Evolutionary conservation across 2,888 invertebrate species (phyloP), one percentile per base, ranked within the genome.

Genomic region (Corbicula japonica): DNA sequence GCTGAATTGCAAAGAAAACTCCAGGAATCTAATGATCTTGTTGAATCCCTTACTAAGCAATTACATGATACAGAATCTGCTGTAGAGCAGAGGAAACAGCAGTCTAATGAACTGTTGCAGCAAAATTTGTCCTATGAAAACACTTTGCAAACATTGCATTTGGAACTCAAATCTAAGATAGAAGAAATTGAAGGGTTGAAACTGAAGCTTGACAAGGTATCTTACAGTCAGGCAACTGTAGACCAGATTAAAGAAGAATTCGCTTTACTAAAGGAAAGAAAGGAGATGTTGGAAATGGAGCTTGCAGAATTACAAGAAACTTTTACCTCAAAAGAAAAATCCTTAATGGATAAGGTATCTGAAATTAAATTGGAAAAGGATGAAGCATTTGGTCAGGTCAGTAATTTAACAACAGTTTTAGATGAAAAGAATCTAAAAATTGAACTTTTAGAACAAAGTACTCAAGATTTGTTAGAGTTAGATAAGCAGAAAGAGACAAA

Each of bases 101-200:
- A 76, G 48, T 15, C 79, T 10, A 41, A 48, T 30, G 84, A 87
- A 66, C 38, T 80, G 23, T 75, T 76, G 35, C 71, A 82, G 34
- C 80, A 77, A 52, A 71, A 62, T 23, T 56, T 58, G 21, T 65
- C 71, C 21, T 76, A 84, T 74, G 84, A 86, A 48, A 74, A 78
- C 58, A 76, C 86, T 23, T 63, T 86, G 74, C 87, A 83, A 76
- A 75, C 83, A 12, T 61, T 87, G 18, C 85, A 87, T 44, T 66
- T 26, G 41, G 86, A 86, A 71, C 48, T 85, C 4, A 80, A 79
- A 56, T 46, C 71, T 10, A 75, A 77, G 30, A 72, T 48, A 46
- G 65, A 71, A 52, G 60, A 68, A 21, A 61, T 35, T 32, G 69
- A 72, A 21, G 12, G 54, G 26, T 41, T 60, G 6, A 54, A 61